Evolutionary conservation across 92 coral and sea anemone species (phyloP).

Genomic region (Virgularia gustaviana): DNA sequence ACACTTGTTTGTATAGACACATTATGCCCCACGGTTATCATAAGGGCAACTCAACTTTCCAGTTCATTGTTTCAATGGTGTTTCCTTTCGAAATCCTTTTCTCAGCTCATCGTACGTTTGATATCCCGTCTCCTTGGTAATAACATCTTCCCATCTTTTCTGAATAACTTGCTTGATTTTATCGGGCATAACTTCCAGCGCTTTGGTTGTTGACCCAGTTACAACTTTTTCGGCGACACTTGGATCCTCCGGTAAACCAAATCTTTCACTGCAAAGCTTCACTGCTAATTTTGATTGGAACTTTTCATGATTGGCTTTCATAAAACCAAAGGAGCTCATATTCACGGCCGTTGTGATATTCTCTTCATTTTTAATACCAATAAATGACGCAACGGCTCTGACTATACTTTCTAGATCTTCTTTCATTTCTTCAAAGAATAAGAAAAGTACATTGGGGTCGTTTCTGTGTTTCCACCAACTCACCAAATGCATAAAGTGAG

Average conservation of each 20-base stretch:
- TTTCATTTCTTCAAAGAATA: slow-evolving; percentile 58
- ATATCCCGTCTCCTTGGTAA: slow-evolving; percentile 6
- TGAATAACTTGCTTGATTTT: not conserved
- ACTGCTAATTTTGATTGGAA: not conserved
- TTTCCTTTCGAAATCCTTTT: slow-evolving; percentile 1
- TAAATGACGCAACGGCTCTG: slow-evolving; percentile 6
- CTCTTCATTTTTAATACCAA: slow-evolving; percentile 13
- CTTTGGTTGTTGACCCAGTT: slow-evolving; percentile 5
- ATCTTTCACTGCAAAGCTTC: not conserved
- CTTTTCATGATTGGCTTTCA: slow-evolving; percentile 1
- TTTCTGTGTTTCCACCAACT: slow-evolving; percentile 58
- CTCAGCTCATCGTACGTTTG: slow-evolving; percentile 12
- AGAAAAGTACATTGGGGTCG: slow-evolving; percentile 40
- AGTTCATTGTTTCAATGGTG: no score
- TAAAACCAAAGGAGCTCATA: slow-evolving; percentile 16
- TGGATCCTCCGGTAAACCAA: slow-evolving; percentile 7
- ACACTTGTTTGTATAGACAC: no score
- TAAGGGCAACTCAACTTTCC: no score
- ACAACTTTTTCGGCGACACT: not conserved
- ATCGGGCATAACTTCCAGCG: not conserved
- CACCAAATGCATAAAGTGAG: slow-evolving; percentile 36
- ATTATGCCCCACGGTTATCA: no score
- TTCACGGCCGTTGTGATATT: not conserved
- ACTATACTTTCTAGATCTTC: slow-evolving; percentile 27
- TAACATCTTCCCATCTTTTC: not conserved